phyloP scores from a whole-genome alignment of 1,140 invertebrate species.

The Bombus pyrosoma region DNA sequence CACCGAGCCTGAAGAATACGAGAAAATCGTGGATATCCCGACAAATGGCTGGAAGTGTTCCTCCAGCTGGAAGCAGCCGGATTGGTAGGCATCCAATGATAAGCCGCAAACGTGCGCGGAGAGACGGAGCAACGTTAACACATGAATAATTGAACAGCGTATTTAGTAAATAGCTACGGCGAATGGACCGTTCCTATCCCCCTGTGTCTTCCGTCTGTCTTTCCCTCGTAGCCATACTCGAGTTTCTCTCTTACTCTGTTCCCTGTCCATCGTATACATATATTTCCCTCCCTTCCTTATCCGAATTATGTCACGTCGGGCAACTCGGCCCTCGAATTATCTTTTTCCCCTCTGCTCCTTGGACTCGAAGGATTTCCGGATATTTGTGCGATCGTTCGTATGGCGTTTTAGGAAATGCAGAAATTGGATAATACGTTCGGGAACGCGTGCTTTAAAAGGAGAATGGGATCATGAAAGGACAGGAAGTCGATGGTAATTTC shows the following conservation, averaged over 20 bases:
- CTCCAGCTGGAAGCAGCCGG: neutral
- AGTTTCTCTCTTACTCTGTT: neutral
- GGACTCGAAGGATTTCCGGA: neutral
- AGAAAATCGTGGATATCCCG: conserved; percentile 34
- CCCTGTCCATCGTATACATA: no score
- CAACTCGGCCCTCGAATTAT: no score
- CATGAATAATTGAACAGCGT: conserved; percentile 70
- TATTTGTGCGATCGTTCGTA: no score
- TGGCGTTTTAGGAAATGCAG: no score
- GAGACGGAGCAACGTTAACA: conserved; percentile 58
- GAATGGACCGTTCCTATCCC: conserved; percentile 27
- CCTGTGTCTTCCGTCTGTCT: conserved; percentile 28
- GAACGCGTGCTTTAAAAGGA: neutral
- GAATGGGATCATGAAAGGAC: no score
- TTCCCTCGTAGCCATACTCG: neutral
- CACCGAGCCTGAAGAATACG: neutral
- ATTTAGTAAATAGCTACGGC: conserved; percentile 68
- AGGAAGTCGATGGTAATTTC: neutral
- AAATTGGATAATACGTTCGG: no score
- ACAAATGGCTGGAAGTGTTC: neutral
- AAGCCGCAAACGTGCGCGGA: conserved; percentile 36
- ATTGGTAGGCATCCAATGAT: conserved; percentile 52
- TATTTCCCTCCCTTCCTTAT: no score
- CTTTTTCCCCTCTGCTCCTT: neutral
- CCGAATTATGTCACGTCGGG: no score